Base-by-base conservation (phyloP, 2,797 vertebrate species). In the Aselliscus stoliczkanus region DNA sequence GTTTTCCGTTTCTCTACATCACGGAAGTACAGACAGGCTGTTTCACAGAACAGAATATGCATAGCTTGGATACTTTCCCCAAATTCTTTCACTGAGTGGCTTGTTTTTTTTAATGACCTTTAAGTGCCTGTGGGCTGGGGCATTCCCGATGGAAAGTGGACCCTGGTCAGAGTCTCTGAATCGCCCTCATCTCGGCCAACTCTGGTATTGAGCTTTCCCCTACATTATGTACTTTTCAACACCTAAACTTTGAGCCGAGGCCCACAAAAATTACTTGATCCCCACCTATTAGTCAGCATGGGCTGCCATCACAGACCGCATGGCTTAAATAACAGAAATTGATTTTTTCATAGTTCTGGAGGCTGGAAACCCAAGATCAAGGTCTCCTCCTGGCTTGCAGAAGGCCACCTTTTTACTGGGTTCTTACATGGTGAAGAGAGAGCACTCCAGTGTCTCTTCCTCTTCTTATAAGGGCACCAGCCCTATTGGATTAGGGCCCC, bases 31-130 rank as follows among this genome's bases (percentile, higher is more conserved):
- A 72, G 31, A 60, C 39, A 84, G 75, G 56, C 72, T 88, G 31
- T 90, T 93, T 86, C 77, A 34, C 25, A 50, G 44, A 91, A 65
- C 21, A 56, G 67, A 95, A 73, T 42, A 10, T 21, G n/a, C 95
- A 87, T 96, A 95, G 73, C 96, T 96, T 81, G 82, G 77, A 91
- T 95, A 67, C 60, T 97, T 96, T 96, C 64, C 62, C 39, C 65
- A 88, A 93, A 96, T 95, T 97, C 85, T 96, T 94, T 88, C 96
- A 92, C 50, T 29, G 21, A 79, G 67, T 84, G 82, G 92, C 79
- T 94, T 39, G 44, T 42, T 94, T 50, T 47, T 94, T 94, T 81
- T 70, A 90, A 89, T 97, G 81, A 82, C 93, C 58, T 90, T 83
- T 44, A 18, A 62, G 54, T 83, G 58, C 65, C 85, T 77, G 23